Evolutionary conservation across 2,113 vertebrate genomes (phyloP).

Genomic region (Eolophus roseicapilla): DNA sequence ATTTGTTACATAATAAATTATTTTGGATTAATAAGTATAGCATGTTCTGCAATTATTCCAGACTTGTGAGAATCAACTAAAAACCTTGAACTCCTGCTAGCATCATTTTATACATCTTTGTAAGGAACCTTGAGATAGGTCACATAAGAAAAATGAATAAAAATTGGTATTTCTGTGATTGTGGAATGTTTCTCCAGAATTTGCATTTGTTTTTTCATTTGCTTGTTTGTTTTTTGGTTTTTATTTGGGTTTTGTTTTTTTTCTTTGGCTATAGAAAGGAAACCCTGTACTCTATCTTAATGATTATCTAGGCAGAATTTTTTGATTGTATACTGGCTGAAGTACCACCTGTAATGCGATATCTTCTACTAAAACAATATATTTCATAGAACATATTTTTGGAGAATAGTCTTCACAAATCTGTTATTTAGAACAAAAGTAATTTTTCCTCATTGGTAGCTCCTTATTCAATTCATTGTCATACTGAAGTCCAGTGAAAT

Average conservation of each 20-base stretch:
- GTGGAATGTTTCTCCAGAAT: neutral
- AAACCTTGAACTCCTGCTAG: neutral
- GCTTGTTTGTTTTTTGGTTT: neutral
- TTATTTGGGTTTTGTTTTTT: neutral
- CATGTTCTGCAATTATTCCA: neutral
- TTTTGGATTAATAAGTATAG: neutral
- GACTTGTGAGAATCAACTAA: neutral
- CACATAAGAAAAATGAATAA: neutral
- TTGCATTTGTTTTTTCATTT: neutral
- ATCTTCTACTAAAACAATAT: neutral
- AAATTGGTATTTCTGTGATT: neutral
- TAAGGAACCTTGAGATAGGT: neutral
- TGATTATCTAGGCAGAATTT: neutral
- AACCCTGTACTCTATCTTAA: neutral
- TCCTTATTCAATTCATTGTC: neutral
- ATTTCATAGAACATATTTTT: neutral
- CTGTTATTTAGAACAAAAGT: neutral
- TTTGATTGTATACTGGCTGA: neutral
- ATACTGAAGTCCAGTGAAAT: neutral
- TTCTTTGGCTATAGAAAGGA: neutral
- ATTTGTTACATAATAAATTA: neutral
- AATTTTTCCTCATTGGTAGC: neutral
- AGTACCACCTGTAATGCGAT: neutral
- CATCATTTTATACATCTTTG: neutral
- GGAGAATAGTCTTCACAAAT: neutral